Base-by-base conservation (phyloP, 1,140 invertebrate species). In the Bombus waltoni region DNA sequence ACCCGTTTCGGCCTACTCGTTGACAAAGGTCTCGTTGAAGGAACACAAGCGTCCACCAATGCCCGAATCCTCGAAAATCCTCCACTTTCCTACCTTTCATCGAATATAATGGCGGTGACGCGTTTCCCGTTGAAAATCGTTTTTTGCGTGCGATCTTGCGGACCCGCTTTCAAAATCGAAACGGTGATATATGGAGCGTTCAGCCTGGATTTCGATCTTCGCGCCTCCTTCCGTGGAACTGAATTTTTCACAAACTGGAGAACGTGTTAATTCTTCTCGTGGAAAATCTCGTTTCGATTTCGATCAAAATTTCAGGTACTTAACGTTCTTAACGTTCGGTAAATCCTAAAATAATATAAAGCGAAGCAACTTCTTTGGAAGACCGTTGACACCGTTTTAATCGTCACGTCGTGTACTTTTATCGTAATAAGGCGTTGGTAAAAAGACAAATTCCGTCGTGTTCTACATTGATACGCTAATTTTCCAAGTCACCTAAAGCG, bases 21-120 rank as follows among this genome's bases (percentile, higher is more conserved):
- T 15, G 40, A 80, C 71, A 76, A 84, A 81, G 38, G 44, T 44
- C 40, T 47, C 47, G 32, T 11, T 28, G 65, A 83, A 83, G 62
- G 74, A 84, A 79, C 82, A 79, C 28, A 70, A 84, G 53, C 66
- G 13, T 13, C 4, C 9, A 22, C 57, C 11, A 11, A 28, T 38
- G 22, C 53, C 40, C n/a, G 15, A 44, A 38, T 53, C 38, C 53
- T 38, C 40, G 65, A 71, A 72, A 78, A 78, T 68, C 38, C 74
- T 35, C 22, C 35, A 13, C 44, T 28, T 28, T 13, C 1, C 59
- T 13, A 28, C 66, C n/a, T 84, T 84, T 72, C 75, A 84, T 32
- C 44, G n/a, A 76, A 68, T 68, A 76, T 83, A 83, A 83, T 74
- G 13, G 53, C 66, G 35, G 42, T 6, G 18, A 44, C 71, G 25